phyloP scores from a whole-genome alignment of 2,888 invertebrate species.

The Megaustenia siamemsis region DNA sequence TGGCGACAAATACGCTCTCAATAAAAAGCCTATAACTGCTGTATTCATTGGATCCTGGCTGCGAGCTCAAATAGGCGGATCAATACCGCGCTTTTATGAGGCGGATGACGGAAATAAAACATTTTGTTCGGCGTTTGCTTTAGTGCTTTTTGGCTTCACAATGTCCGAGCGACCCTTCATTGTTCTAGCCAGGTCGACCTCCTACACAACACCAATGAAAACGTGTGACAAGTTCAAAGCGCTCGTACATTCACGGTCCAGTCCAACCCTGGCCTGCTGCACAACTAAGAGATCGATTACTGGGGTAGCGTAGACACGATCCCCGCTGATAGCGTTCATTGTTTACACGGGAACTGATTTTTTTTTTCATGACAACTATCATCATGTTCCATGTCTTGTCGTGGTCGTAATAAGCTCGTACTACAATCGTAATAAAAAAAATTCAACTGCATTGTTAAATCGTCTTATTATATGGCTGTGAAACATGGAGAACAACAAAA shows the following conservation, averaged over 20 bases:
- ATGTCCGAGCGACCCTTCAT: conserved; percentile 38
- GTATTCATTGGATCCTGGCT: conserved; percentile 14
- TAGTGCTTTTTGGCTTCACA: conserved; percentile 21
- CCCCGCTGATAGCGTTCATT: neutral
- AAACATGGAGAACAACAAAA: no score
- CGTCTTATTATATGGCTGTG: no score
- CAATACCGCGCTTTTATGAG: conserved; percentile 39
- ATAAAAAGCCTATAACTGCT: conserved; percentile 39
- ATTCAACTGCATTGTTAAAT: no score
- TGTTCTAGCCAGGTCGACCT: conserved; percentile 14
- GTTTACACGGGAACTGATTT: neutral
- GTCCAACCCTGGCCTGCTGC: neutral
- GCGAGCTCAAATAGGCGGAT: conserved; percentile 27
- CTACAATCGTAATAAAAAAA: no score
- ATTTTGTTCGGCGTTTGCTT: conserved; percentile 38
- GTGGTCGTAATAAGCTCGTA: no score
- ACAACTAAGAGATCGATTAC: conserved; percentile 22
- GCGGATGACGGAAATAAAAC: conserved; percentile 36
- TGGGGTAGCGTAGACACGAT: neutral
- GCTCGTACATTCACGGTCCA: conserved; percentile 1
- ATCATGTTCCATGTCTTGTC: no score
- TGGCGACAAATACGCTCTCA: conserved; percentile 29
- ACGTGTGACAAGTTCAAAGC: conserved; percentile 30
- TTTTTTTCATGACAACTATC: no score
- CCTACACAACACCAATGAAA: conserved; percentile 25